Conservation (phyloP, 1,140 invertebrate species). For the Anagrus nilaparvatae region DNA sequence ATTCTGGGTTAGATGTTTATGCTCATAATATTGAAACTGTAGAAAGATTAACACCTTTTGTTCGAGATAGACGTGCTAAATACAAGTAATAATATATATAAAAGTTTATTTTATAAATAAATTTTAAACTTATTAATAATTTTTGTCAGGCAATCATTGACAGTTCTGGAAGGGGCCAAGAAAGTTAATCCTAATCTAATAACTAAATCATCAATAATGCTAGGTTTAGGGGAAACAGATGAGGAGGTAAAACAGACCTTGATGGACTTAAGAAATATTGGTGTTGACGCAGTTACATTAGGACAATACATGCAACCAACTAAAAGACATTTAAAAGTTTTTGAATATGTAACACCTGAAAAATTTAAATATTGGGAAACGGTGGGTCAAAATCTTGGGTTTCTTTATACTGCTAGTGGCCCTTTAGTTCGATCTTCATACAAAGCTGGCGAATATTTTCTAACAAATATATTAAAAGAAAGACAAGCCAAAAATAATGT, state of each 20-base stretch:
- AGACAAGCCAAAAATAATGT: conserved; percentile 23
- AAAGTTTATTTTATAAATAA: conserved; percentile 5
- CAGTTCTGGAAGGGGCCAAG: conserved; percentile 75
- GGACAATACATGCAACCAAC: conserved; percentile 99
- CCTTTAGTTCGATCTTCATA: conserved; percentile 95
- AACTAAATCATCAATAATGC: conserved; percentile 98
- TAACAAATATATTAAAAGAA: conserved; percentile 66
- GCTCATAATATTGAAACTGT: conserved; percentile 97
- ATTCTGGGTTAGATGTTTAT: conserved; percentile 84
- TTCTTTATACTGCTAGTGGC: conserved; percentile 94
- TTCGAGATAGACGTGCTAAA: conserved; percentile 80
- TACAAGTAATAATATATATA: conserved; percentile 41
- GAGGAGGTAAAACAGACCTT: conserved; percentile 80
- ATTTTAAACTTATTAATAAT: conserved; percentile 9
- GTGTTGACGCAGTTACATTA: conserved; percentile 91
- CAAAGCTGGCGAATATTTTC: conserved; percentile 91
- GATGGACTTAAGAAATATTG: conserved; percentile 64
- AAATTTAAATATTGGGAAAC: conserved; percentile 90
- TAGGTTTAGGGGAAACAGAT: conserved; percentile 93
- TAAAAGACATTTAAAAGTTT: conserved; percentile 89
- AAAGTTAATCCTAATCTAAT: conserved; percentile 67
- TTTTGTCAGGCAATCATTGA: conserved; percentile 66
- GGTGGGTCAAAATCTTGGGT: conserved; percentile 77
- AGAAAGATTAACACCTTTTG: conserved; percentile 76
- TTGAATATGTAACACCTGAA: conserved; percentile 93